Percentiles rank a stretch among this genome's conserved stretches.
Conservation (phyloP, 2,113 vertebrate genomes). For the Neotoma lepida region DNA sequence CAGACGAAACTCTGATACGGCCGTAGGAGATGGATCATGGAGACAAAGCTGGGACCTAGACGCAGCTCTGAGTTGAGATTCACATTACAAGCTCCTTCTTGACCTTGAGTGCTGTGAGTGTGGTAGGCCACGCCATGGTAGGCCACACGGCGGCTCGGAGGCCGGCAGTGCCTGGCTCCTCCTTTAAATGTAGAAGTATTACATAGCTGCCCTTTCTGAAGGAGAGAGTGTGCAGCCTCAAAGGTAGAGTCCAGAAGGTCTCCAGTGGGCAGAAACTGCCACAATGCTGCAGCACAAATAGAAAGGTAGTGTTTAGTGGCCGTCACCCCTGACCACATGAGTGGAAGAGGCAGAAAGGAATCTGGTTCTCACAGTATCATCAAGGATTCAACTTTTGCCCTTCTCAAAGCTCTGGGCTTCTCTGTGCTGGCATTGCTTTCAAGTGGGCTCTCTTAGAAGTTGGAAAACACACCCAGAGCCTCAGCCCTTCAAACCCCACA, state of each 20-base stretch:
- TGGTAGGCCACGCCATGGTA: neutral
- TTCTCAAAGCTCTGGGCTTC: neutral
- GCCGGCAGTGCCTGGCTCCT: neutral
- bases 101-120: accelerated
- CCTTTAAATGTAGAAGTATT: neutral
- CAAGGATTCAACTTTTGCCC: neutral
- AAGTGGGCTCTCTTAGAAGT: neutral
- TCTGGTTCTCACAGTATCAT: neutral
- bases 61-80: neutral
- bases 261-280: neutral
- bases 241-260: neutral
- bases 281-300: neutral
- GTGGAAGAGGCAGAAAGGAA: neutral
- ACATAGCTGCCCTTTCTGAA: neutral
- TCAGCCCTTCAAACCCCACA: neutral
- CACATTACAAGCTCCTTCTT: neutral
- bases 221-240: neutral
- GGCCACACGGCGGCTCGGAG: neutral
- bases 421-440: neutral
- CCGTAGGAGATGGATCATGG: neutral
- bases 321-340: neutral
- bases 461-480: neutral
- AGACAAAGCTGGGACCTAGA: neutral
- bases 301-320: neutral
- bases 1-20: neutral